phyloP scores from a whole-genome alignment of 92 coral and sea anemone genomes.

The Meandrina meandrites region DNA sequence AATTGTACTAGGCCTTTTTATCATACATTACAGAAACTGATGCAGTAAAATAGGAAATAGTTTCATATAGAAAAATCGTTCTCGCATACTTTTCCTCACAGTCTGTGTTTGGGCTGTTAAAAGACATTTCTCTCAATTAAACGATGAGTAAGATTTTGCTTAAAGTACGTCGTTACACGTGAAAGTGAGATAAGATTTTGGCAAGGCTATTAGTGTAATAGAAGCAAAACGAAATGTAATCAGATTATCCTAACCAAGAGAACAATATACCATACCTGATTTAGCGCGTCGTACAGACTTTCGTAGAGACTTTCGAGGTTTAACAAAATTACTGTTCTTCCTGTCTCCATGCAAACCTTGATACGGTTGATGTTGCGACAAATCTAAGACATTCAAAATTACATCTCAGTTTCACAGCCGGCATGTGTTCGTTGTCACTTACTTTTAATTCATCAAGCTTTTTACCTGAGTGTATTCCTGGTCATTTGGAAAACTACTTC shows the following conservation, averaged over 20 bases:
- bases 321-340: slow-evolving; percentile 77
- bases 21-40: too few relatives aligned
- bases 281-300: slow-evolving; percentile 74
- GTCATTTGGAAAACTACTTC: slow-evolving; percentile 89
- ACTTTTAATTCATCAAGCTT: too few relatives aligned
- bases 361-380: slow-evolving; percentile 89
- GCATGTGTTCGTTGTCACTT: neutral
- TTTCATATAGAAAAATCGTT: too few relatives aligned
- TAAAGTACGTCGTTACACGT: neutral
- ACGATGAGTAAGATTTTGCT: neutral
- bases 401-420: neutral
- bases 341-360: slow-evolving; percentile 91
- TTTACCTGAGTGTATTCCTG: slow-evolving; percentile 89
- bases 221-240: neutral
- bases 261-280: slow-evolving; percentile 55
- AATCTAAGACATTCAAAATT: slow-evolving; percentile 40
- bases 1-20: neutral
- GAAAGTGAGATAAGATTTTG: too few relatives aligned
- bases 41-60: too few relatives aligned
- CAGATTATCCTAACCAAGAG: neutral
- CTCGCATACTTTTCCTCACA: too few relatives aligned
- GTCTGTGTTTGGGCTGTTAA: too few relatives aligned
- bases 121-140: too few relatives aligned
- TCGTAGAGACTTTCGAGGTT: slow-evolving; percentile 73
- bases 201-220: too few relatives aligned